phyloP scores from a whole-genome alignment of 37 sponge, comb jelly and placozoan genomes.

The Ephydatia muelleri region DNA sequence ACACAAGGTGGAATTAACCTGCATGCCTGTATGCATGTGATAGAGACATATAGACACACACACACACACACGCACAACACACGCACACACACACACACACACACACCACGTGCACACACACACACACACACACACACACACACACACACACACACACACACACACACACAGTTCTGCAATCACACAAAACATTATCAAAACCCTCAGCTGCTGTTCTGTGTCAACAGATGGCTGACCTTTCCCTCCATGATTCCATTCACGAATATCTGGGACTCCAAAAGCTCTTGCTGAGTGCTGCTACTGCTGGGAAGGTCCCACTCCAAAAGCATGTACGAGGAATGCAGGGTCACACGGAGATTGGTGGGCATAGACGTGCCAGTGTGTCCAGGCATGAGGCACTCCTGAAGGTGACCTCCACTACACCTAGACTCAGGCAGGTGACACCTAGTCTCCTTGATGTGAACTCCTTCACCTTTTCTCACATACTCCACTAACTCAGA shows the following conservation, averaged over 20 bases:
- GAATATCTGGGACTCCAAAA: slow-evolving; percentile 49
- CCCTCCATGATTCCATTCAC: slow-evolving; percentile 66
- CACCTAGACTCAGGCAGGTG: neutral
- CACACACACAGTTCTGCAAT: slow-evolving; percentile 14
- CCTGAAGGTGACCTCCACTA: too few relatives aligned
- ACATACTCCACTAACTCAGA: neutral
- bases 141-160: neutral
- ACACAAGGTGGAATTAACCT: too few relatives aligned
- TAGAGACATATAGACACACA: too few relatives aligned
- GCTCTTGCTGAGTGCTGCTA: neutral
- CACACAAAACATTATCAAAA: neutral
- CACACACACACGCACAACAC: too few relatives aligned
- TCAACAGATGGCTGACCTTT: slow-evolving; percentile 36
- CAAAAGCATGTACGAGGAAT: slow-evolving; percentile 58
- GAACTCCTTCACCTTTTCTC: neutral
- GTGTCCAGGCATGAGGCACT: slow-evolving; percentile 20
- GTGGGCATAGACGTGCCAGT: too few relatives aligned
- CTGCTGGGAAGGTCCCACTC: slow-evolving; percentile 30
- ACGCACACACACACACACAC: too few relatives aligned
- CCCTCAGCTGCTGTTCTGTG: neutral
- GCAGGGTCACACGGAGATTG: slow-evolving; percentile 49
- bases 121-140: slow-evolving; percentile 11
- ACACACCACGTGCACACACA: slow-evolving; percentile 16
- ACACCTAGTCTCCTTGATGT: neutral
- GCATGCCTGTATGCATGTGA: too few relatives aligned